Base-by-base conservation (phyloP, 2,797 vertebrate genomes). In the Emydoidea blandingii region DNA sequence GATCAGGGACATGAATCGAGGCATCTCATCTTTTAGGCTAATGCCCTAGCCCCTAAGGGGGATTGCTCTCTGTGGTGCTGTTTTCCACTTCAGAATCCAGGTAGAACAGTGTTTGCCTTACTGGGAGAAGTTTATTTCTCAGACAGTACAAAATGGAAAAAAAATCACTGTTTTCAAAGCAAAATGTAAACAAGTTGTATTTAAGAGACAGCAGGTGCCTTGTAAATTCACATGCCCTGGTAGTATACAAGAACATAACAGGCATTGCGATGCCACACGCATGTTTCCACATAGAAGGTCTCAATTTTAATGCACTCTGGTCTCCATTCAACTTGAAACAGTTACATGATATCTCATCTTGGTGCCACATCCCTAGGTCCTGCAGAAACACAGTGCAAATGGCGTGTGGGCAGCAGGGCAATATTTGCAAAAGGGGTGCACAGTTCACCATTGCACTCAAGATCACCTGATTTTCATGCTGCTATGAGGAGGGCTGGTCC, bases 191-290 rank as follows among this genome's bases (percentile, higher is more conserved):
- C 2, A 74, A 74, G 59, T 90, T 90, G 3, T 90, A 83, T 79
- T 92, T 85, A 92, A 74, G 68, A 85, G 52, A 90, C 74, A 81
- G 68, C 37, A 25, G 72, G 79, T 78, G 85, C 79, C 76, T 79
- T 31, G 15, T 83, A 82, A 90, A 84, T 41, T 59, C 21, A 82
- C 3, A 5, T 9, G 62, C 31, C 37, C 85, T 37, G 65, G 14
- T 21, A 21, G 52, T 81, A 88, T 95, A 54, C 72, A 94, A 65
- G 84, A 96, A 83, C 78, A 79, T 89, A 92, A 94, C n/a, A 41
- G n/a, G 91, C 31, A 29, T 56, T 91, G 10, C 57, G 94, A 81
- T 83, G 83, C 49, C 83, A 50, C 54, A 92, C 2, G 21, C 81
- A 81, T 76, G 2, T 81, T 94, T 79, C 56, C 49, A 82, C 29